A percentile compares a stretch with the other conserved stretches of the same genome.
phyloP scores from a whole-genome alignment of 2,888 invertebrate species.

The Orthosia cruda region DNA sequence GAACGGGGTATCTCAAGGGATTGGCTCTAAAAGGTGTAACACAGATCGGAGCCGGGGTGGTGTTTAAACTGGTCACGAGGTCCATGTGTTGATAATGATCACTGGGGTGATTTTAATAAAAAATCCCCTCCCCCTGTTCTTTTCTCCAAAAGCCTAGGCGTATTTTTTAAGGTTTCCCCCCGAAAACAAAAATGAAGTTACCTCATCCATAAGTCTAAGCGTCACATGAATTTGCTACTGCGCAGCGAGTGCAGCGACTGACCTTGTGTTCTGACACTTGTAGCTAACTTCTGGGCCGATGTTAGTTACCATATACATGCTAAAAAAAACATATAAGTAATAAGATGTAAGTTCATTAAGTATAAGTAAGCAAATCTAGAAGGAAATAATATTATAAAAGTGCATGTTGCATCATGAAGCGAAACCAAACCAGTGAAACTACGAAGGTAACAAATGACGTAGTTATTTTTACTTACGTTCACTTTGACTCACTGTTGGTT shows the following conservation, averaged over 20 bases:
- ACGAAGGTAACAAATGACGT: constrained; percentile 28
- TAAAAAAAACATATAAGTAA: neutral
- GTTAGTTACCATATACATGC: neutral
- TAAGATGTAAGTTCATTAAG: neutral
- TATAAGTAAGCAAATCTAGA: too few species aligned
- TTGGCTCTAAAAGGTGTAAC: too few species aligned
- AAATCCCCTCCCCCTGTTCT: too few species aligned
- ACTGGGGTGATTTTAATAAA: too few species aligned
- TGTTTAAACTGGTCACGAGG: too few species aligned
- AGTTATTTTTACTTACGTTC: constrained; percentile 41
- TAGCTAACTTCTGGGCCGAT: neutral
- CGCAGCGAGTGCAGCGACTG: neutral
- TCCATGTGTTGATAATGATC: too few species aligned
- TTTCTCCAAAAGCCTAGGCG: too few species aligned
- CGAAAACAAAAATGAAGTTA: too few species aligned
- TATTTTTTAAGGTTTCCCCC: too few species aligned
- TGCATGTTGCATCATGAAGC: constrained; percentile 30
- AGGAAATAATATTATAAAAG: neutral
- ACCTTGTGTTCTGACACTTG: too few species aligned
- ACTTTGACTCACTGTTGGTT: constrained; percentile 5
- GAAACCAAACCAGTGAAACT: neutral
- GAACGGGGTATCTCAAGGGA: too few species aligned
- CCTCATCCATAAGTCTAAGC: neutral
- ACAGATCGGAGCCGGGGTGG: too few species aligned
- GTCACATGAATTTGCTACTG: neutral